Base-by-base conservation (phyloP, 1,140 invertebrate species). In the Cephus cinctus region DNA sequence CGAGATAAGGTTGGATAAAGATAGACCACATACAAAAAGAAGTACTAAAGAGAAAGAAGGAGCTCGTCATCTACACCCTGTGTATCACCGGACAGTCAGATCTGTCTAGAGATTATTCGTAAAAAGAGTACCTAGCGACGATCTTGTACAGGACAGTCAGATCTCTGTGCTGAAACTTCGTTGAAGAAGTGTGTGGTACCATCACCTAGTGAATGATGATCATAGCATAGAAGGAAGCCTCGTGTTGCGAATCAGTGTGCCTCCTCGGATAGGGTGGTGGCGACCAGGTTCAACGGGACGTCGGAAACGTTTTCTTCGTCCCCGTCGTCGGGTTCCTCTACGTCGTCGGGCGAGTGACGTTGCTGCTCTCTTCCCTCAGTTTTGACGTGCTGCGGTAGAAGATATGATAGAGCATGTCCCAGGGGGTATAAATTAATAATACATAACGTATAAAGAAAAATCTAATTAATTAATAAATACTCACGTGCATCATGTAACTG, bases 281-380 rank as follows among this genome's bases (percentile, higher is more conserved):
- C 65, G 12, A 77, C 76, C 40, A 78, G 54, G 53, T 78, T 78
- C 19, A 78, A 52, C 8, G 76, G 76, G 45, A 76, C 65, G 25
- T 77, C 74, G 9, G 74, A 70, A 2, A 69, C 65, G 47, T 76
- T 77, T 14, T 77, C 75, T 11, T 70, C 67, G 30, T 59, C 56
- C 21, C 62, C 71, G 12, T 68, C 56, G 15, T 60, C 61, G 14
- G 44, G 62, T 5, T 57, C 57, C 5, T 54, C 61, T 23, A 66
- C 66, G 5, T 65, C 66, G 2, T 67, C 68, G 11, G 70, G 69
- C 3, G 59, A 61, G 8, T 59, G 56, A 22, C 48, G 50, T 25
- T 53, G 45, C 5, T 64, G 58, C 15, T 65, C 65, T 32, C 60
- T 61, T 40, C 55, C 57, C 15, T 76, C 75, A 14, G 43, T 39